These are phyloP conservation scores for Neomorphus geoffroyi DNA, from an alignment of 2,797 vertebrate genomes.

Conservation along the genomic window DNA sequence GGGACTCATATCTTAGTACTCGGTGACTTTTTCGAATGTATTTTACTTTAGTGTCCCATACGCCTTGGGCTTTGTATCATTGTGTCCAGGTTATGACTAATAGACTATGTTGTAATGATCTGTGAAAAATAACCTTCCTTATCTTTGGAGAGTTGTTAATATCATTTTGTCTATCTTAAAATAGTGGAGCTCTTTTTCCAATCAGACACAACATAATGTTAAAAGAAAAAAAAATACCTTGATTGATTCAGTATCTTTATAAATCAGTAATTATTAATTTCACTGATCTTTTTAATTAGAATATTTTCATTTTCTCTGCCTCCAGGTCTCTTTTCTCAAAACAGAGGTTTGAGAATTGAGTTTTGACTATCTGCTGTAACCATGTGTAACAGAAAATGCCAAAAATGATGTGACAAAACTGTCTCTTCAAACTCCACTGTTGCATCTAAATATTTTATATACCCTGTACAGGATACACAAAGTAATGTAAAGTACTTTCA, in stretches of 20 bases:
- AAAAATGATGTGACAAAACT: slow-evolving; percentile 61
- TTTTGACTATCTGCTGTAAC: background rate
- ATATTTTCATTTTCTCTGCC: background rate
- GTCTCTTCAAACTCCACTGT: slow-evolving; percentile 37
- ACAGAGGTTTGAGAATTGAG: background rate
- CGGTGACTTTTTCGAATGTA: background rate
- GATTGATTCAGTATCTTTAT: background rate
- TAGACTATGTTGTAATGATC: background rate
- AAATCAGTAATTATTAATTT: background rate
- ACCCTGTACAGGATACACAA: slow-evolving; percentile 60
- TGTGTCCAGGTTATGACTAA: background rate
- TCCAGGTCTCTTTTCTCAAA: background rate
- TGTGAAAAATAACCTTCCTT: background rate
- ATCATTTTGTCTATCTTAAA: background rate
- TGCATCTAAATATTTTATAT: slow-evolving; percentile 79
- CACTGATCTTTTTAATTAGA: background rate
- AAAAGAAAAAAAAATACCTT: background rate
- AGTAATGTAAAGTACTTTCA: slow-evolving; percentile 74
- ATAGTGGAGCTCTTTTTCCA: background rate
- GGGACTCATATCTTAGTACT: background rate
- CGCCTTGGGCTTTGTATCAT: background rate
- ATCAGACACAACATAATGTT: background rate
- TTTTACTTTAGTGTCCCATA: background rate
- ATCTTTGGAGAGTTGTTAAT: background rate
- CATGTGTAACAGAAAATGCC: slow-evolving; percentile 3